A percentile compares a stretch with the other conserved stretches of the same genome.
Conservation (phyloP, 2,888 invertebrate species). For the Sinhomidia bicolor region DNA sequence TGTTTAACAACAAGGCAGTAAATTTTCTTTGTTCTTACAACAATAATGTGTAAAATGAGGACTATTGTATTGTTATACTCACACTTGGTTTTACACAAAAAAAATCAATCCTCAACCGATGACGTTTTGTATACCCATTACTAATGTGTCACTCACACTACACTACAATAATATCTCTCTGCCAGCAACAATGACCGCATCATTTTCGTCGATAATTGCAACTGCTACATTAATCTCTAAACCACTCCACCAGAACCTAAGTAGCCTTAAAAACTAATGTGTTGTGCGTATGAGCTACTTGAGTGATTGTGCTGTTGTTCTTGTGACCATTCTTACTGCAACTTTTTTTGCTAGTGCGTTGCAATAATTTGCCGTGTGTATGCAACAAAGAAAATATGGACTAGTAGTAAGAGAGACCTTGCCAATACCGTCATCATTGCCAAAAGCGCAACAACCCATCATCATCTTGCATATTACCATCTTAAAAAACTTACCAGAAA, state of each 20-base stretch:
- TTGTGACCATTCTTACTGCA: neutral
- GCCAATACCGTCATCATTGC: constrained; percentile 20
- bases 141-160: neutral
- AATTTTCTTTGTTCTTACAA: too few species aligned
- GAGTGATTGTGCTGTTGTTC: neutral
- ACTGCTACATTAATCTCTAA: constrained; percentile 1
- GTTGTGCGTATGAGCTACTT: neutral
- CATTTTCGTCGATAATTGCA: constrained; percentile 29
- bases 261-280: neutral
- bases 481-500: neutral
- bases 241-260: neutral
- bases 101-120: too few species aligned
- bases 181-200: constrained; percentile 8
- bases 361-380: too few species aligned
- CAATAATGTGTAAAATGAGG: too few species aligned
- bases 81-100: too few species aligned
- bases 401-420: neutral
- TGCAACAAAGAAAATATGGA: constrained; percentile 22
- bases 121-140: too few species aligned
- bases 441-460: neutral
- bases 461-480: too few species aligned
- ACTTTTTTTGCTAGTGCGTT: neutral
- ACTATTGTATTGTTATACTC: too few species aligned
- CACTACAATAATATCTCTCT: neutral
- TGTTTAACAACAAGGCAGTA: too few species aligned